Percentiles rank a stretch among this genome's conserved stretches.
Evolutionary conservation across 2,113 vertebrate species (phyloP).

Genomic region (Suncus etruscus): DNA sequence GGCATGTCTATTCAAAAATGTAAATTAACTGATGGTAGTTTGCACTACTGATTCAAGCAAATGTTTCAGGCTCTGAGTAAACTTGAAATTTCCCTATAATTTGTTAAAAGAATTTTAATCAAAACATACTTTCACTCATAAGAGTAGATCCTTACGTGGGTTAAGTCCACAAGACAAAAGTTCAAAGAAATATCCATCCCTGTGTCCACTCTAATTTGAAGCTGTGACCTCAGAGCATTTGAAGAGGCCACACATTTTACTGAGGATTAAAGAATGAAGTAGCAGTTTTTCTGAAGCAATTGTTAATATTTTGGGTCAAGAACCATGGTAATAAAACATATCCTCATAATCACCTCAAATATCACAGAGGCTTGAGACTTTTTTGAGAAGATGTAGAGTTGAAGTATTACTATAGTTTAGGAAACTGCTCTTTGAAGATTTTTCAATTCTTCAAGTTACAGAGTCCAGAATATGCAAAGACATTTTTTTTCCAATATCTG

Average conservation of each 20-base stretch:
- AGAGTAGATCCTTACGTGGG: constrained; percentile 1
- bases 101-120: constrained; percentile 37
- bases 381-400: background rate
- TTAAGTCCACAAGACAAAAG: constrained; percentile 40
- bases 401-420: background rate
- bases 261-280: background rate
- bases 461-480: background rate
- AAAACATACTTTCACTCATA: constrained; percentile 47
- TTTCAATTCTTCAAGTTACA: background rate
- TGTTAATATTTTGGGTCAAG: constrained; percentile 11
- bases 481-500: constrained; percentile 1
- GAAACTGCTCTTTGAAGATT: constrained; percentile 1
- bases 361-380: background rate
- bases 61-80: constrained; percentile 19
- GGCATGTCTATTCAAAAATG: background rate
- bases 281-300: constrained; percentile 45
- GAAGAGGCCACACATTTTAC: constrained; percentile 13
- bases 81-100: constrained; percentile 20
- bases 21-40: background rate
- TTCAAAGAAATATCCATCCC: constrained; percentile 56
- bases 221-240: background rate
- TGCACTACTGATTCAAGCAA: background rate
- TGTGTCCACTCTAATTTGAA: constrained; percentile 48
- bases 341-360: constrained; percentile 9
- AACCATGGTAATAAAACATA: background rate